Evolutionary conservation across 2,797 vertebrate species (phyloP).

Genomic region (Heteromormyrus szaboi): DNA sequence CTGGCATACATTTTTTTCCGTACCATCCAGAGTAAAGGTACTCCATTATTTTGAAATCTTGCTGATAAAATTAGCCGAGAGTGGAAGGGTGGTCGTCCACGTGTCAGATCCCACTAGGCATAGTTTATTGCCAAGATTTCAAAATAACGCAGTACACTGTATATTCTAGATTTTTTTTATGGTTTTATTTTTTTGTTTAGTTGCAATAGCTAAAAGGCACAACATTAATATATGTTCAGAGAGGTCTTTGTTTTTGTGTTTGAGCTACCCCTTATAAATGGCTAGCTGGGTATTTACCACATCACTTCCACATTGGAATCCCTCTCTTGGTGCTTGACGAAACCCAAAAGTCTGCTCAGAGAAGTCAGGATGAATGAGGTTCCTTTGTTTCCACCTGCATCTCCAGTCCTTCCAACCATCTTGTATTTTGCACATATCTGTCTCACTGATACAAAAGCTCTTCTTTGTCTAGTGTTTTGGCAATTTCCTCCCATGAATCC

Average conservation of each 20-base stretch:
- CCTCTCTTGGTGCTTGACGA: background rate
- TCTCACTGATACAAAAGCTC: background rate
- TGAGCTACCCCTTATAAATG: background rate
- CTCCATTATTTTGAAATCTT: too few relatives aligned
- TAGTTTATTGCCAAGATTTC: background rate
- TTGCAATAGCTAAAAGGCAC: background rate
- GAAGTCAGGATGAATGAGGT: background rate
- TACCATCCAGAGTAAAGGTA: too few relatives aligned
- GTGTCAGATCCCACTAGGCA: background rate
- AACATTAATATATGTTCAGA: background rate
- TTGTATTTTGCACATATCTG: background rate
- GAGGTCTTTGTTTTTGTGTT: background rate
- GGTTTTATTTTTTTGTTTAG: background rate
- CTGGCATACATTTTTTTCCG: too few relatives aligned
- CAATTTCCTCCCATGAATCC: background rate
- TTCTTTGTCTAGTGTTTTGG: background rate
- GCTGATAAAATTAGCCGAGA: too few relatives aligned
- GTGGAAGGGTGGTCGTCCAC: background rate
- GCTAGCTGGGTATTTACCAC: background rate
- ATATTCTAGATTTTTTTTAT: background rate
- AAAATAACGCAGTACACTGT: background rate
- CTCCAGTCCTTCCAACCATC: background rate
- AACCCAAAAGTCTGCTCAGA: background rate
- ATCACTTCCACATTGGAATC: background rate
- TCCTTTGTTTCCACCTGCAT: background rate